Evolutionary conservation across 2,113 vertebrate genomes (phyloP).

Genomic region (Callospermophilus lateralis): DNA sequence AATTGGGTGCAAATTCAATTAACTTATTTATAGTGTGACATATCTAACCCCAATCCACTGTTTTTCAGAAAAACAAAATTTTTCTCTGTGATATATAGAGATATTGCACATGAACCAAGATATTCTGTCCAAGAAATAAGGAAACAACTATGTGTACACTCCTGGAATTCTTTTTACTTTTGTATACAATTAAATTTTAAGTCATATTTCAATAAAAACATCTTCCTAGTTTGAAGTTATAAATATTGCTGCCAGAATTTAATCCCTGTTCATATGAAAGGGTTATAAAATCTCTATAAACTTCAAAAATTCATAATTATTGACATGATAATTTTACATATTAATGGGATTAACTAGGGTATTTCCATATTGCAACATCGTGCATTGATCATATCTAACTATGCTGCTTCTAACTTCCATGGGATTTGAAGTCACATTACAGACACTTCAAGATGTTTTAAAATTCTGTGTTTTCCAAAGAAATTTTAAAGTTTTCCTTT

Average conservation of each 20-base stretch:
- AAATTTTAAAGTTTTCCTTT: background rate
- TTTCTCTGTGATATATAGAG: background rate
- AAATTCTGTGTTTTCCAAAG: background rate
- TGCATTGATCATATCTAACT: too few species aligned
- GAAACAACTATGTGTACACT: background rate
- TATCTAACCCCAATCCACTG: background rate
- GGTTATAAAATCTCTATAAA: constrained; percentile 6
- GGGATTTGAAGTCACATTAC: too few species aligned
- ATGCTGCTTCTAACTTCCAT: too few species aligned
- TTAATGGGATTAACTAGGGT: background rate
- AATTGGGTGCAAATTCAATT: constrained; percentile 16
- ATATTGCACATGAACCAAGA: constrained; percentile 1
- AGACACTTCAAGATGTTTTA: background rate
- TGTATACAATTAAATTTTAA: constrained; percentile 55
- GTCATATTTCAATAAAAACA: constrained; percentile 3
- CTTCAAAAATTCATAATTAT: background rate
- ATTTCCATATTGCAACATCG: too few species aligned
- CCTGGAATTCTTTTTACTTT: constrained; percentile 17
- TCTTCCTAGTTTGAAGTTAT: constrained; percentile 3
- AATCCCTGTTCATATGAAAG: constrained; percentile 47
- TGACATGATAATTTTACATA: too few species aligned
- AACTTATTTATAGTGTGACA: background rate
- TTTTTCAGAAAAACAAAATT: constrained; percentile 56
- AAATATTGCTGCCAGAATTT: constrained; percentile 44
- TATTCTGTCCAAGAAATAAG: constrained; percentile 23